Evolutionary conservation across 2,888 invertebrate genomes (phyloP).

Genomic region (Chirona hameri): DNA sequence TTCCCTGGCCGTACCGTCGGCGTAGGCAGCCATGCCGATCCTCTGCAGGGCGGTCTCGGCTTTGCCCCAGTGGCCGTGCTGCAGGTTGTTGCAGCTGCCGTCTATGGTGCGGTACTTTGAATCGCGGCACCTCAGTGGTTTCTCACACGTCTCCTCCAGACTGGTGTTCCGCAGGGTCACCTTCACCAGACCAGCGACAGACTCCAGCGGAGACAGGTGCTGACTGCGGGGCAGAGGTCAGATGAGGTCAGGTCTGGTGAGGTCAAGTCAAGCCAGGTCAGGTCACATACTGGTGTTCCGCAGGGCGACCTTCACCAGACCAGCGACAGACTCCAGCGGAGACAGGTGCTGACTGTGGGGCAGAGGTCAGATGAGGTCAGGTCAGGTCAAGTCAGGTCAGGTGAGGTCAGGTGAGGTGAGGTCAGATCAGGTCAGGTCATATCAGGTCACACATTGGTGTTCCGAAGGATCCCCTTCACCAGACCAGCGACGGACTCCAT

Average conservation of each 20-base stretch:
- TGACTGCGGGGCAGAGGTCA: slow-evolving; percentile 33
- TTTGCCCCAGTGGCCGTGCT: slow-evolving; percentile 43
- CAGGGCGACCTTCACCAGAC: too few relatives aligned
- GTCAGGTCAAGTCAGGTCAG: too few relatives aligned
- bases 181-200: slow-evolving; percentile 38
- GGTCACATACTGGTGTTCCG: too few relatives aligned
- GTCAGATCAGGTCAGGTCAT: too few relatives aligned
- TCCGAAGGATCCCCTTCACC: slow-evolving; percentile 37
- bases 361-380: too few relatives aligned
- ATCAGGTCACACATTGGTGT: slow-evolving; percentile 35
- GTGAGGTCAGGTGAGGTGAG: too few relatives aligned
- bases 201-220: slow-evolving; percentile 38
- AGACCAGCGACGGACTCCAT: slow-evolving; percentile 39
- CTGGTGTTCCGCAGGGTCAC: slow-evolving; percentile 39
- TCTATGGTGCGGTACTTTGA: slow-evolving; percentile 39
- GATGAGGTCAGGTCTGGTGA: too few relatives aligned
- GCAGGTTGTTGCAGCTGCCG: slow-evolving; percentile 45
- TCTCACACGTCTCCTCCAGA: slow-evolving; percentile 36
- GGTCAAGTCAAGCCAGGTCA: too few relatives aligned
- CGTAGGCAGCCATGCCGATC: slow-evolving; percentile 43
- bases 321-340: too few relatives aligned
- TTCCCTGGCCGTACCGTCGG: too few relatives aligned
- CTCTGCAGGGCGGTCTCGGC: slow-evolving; percentile 43
- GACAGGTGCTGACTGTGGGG: too few relatives aligned
- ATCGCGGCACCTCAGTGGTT: slow-evolving; percentile 2